Base-by-base conservation (phyloP, 37 sponge, comb jelly and placozoan species). In the Halisarca cf. caerulea region DNA sequence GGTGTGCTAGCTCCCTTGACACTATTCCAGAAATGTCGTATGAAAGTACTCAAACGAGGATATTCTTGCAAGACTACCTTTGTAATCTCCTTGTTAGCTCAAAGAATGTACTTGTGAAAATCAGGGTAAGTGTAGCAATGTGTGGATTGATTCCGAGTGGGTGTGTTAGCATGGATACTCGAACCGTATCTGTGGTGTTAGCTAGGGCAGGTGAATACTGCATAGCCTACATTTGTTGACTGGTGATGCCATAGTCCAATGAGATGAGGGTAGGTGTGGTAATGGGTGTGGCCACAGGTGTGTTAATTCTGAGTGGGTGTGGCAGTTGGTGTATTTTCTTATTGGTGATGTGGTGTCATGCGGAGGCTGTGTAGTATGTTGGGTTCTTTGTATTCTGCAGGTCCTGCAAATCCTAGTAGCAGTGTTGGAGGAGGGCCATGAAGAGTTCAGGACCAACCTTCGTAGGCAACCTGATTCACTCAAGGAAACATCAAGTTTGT, bases 401-500 rank as follows among this genome's bases (percentile, higher is more conserved):
- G 82, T 66, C 3, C 40, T 70, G 32, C 59, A 68, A 60, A 8
- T 87, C 36, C 24, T 81, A 27, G 24, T 45, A 53, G 73, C 39
- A 1, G 54, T 89, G 9, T 37, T 93, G 57, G 79, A 87, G 20
- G 85, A 87, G 6, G 94, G 94, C 6, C 94, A 93, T 69, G 55
- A 82, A 0, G 94, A 93, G 74, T 93, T 89, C 82, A 86, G 82
- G 57, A 80, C 82, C 21, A 93, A 87, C 59, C 72, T 93, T 15
- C 64, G 43, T 33, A 87, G 84, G 47, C 75, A 74, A 23, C 82
- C 90, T 8, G 88, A 89, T 36, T 70, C 90, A 0, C 54, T 93
- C 0, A 89, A 89, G 24, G 90, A 89, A 38, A 89, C 93, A n/a
- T 83, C 93, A 23, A 89, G 93, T 93, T n/a, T n/a, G n/a, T n/a